A percentile compares a stretch with the other conserved stretches of the same genome.
These are phyloP conservation scores for Cynocephalus volans DNA, from an alignment of 2,113 vertebrate genomes.

Conservation along the genomic window DNA sequence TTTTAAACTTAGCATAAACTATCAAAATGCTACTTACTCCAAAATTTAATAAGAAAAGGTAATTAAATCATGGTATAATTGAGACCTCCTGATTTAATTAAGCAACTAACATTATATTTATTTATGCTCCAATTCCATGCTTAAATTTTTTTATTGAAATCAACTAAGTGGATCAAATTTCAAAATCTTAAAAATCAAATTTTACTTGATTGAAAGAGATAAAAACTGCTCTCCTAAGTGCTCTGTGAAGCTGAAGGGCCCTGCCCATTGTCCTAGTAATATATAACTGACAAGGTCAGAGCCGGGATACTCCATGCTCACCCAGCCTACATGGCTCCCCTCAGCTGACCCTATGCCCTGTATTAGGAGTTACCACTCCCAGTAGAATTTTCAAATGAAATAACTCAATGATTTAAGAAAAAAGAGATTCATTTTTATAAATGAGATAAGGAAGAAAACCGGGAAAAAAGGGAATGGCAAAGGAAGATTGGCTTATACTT, in stretches of 20 bases:
- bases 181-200: conserved; percentile 5
- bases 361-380: not conserved
- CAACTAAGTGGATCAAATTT: conserved; percentile 32
- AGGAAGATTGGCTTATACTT: not conserved
- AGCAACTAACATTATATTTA: not conserved
- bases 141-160: conserved; percentile 25
- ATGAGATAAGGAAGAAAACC: not conserved
- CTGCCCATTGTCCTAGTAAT: rapidly evolving
- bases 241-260: not conserved
- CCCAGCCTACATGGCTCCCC: rapidly evolving
- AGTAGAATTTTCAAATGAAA: not conserved
- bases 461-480: not conserved
- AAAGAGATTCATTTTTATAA: not conserved
- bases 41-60: conserved; percentile 9
- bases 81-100: not conserved
- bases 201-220: not conserved
- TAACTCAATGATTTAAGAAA: not conserved
- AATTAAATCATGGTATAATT: not conserved
- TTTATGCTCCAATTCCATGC: not conserved
- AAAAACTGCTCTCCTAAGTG: not conserved
- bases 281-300: not conserved
- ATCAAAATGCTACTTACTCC: not conserved
- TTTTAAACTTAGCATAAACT: not conserved
- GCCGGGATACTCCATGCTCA: rapidly evolving
- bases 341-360: rapidly evolving